Base-by-base conservation (phyloP, 2,888 invertebrate species). In the Invenusta paracnida region DNA sequence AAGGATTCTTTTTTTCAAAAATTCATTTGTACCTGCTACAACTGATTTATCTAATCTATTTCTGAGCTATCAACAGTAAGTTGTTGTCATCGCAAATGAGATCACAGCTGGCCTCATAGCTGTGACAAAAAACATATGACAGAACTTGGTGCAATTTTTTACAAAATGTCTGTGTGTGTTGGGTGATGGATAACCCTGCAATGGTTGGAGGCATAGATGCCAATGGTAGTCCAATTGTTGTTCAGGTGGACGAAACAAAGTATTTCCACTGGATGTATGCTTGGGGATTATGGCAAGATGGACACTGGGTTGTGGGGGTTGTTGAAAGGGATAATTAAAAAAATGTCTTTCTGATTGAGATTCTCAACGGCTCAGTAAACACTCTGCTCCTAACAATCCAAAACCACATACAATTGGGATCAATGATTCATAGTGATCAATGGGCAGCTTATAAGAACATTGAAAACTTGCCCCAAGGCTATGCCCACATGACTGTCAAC, bases 401-500 rank as follows among this genome's bases (percentile, higher is more conserved):
- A n/a, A 29, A 30, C 23, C 27, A 81, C 27, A 27, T 81, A 30
- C 82, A 29, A 27, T 27, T 30, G n/a, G 82, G 82, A n/a, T 29
- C 82, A n/a, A 1, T 23, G 23, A 81, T 81, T 1, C 23, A n/a
- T 30, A 27, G 23, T n/a, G 82, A 81, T 30, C 25, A 81, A 30
- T 81, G 82, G 25, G 0, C 29, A 30, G 82, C 82, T 25, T 81
- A 81, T 23, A 81, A 81, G 23, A 29, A 27, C n/a, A 1, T 81
- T 2, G 29, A 29, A 1, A 23, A 81, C 27, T 17, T 48, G 5
- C 48, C 48, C 5, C 5, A 48, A 11, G 48, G 17, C 48, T 48
- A 48, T 48, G 48, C 5, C 48, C 82, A 81, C 2, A 5, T 81
- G 23, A 81, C 82, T 29, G 82, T 81, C 23, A 81, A 81, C 27